Base-by-base conservation (phyloP, 2,113 vertebrate species). In the Microcebus jonahi region DNA sequence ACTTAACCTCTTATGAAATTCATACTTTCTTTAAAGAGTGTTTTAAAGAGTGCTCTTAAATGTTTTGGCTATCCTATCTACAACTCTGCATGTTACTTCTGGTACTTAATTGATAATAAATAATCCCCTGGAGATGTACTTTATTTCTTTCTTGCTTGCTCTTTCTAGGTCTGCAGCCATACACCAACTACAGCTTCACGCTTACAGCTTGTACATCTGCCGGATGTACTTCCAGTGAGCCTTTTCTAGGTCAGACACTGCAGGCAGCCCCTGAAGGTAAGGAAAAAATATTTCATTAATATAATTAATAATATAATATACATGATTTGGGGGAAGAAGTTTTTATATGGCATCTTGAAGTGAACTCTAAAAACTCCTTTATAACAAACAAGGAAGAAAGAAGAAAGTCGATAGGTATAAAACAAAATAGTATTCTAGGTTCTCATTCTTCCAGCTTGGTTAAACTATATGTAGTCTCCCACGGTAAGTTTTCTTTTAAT, bases 201-300 rank as follows among this genome's bases (percentile, higher is more conserved):
- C 97, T 99, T 81, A 97, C 98, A 85, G 99, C 98, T 53, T 99
- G 99, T 96, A 99, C 99, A 90, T 98, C 99, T 97, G 99, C 97
- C 14, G 99, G 99, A 71, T 99, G 99, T 96, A 95, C 98, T 97
- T 98, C 99, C 85, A 99, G 99, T 71, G 98, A 98, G 82, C 98
- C 99, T 97, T 98, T 98, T 97, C 98, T 98, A 97, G 99, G 99
- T 98, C 99, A 98, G 97, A 99, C 99, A 27, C 98, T 99, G 98
- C 99, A 99, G 99, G 99, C 98, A 96, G 98, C 98, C 94, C 99
- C 99, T 95, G 96, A 98, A 91, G 98, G 98, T 99, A 99, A 98
- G 97, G 67, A 82, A 94, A 93, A 96, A 61, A 39, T 71, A 90
- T 70, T 61, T 61, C 59, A 61, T 61, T 61, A 61, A 61, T 61